Evolutionary conservation across 2,888 invertebrate species (phyloP).

Genomic region (Alviniconcha strummeri): DNA sequence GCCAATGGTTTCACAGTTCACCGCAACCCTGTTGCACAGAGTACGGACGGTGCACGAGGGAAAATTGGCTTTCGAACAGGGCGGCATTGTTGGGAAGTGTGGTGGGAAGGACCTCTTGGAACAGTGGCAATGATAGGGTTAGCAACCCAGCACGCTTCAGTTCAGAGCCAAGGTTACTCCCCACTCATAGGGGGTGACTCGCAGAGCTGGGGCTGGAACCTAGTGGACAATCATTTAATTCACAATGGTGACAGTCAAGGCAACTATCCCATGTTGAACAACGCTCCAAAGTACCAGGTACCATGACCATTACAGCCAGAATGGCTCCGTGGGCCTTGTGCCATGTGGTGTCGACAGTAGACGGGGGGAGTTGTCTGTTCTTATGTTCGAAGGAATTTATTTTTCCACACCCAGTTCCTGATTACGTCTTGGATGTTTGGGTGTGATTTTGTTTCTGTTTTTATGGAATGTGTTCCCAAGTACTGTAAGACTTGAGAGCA

Average conservation of each 20-base stretch:
- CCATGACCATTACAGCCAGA: background rate
- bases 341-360: too few relatives aligned
- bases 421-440: too few relatives aligned
- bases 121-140: slow-evolving; percentile 95
- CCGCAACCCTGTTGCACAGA: slow-evolving; percentile 98
- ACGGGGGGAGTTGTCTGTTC: too few relatives aligned
- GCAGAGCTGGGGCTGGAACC: slow-evolving; percentile 99
- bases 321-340: too few relatives aligned
- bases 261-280: slow-evolving; percentile 93
- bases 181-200: slow-evolving; percentile 95
- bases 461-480: too few relatives aligned
- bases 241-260: slow-evolving; percentile 97
- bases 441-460: too few relatives aligned
- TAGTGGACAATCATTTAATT: slow-evolving; percentile 96
- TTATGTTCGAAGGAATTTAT: too few relatives aligned
- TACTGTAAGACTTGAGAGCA: too few relatives aligned
- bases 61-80: slow-evolving; percentile 90
- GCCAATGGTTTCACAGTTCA: slow-evolving; percentile 97
- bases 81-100: slow-evolving; percentile 97
- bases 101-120: slow-evolving; percentile 98
- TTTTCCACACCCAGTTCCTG: too few relatives aligned
- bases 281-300: slow-evolving; percentile 98
- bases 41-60: slow-evolving; percentile 94
- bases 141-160: slow-evolving; percentile 84
- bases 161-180: slow-evolving; percentile 96